A percentile compares a stretch with the other conserved stretches of the same genome.
Conservation (phyloP, 1,140 invertebrate species). For the Magallana angulata region DNA sequence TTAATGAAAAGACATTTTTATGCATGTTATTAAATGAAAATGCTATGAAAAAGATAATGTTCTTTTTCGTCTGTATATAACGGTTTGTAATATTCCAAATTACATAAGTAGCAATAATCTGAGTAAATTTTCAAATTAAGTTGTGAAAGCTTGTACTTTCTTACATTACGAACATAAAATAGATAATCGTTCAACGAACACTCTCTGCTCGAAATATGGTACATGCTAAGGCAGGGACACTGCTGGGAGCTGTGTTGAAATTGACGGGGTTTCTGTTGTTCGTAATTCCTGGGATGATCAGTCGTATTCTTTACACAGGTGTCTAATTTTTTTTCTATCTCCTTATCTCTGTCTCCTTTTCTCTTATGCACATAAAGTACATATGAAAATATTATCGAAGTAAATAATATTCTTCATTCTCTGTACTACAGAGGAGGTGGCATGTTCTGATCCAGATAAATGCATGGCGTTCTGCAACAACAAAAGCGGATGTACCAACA, state of each 20-base stretch:
- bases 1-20: too few species aligned
- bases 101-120: too few species aligned
- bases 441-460: constrained; percentile 77
- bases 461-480: constrained; percentile 80
- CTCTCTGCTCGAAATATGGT: constrained; percentile 81
- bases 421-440: constrained; percentile 77
- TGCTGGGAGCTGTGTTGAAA: constrained; percentile 81
- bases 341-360: too few species aligned
- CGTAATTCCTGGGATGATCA: constrained; percentile 82
- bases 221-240: constrained; percentile 81
- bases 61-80: too few species aligned
- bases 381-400: background rate
- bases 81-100: too few species aligned
- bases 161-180: background rate
- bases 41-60: too few species aligned
- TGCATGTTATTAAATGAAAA: too few species aligned
- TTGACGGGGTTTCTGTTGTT: constrained; percentile 81
- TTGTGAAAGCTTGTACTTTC: background rate
- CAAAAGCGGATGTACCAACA: constrained; percentile 80
- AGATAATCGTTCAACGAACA: constrained; percentile 82
- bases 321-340: background rate
- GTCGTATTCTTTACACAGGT: constrained; percentile 79
- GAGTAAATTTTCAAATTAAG: too few species aligned
- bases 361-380: background rate
- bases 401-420: background rate